Percentiles rank a stretch among this genome's conserved stretches.
These are phyloP conservation scores for Stictonetta naevosa DNA, from an alignment of 2,113 vertebrate species.

Conservation along the genomic window DNA sequence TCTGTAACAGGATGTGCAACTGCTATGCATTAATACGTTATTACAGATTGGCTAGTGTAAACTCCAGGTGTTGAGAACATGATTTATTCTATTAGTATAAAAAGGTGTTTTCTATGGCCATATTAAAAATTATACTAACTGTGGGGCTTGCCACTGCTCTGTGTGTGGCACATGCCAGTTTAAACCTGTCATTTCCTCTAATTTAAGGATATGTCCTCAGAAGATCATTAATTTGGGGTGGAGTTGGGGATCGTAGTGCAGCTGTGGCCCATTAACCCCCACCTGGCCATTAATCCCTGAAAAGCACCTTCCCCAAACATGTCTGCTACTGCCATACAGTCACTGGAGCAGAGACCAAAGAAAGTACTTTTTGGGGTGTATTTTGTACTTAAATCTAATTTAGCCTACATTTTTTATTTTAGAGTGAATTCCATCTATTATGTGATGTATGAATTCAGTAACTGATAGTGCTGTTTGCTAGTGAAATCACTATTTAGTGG, in stretches of 20 bases:
- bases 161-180: slow-evolving; percentile 67
- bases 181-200: slow-evolving; percentile 65
- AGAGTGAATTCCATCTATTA: background rate
- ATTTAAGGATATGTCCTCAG: slow-evolving; percentile 54
- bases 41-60: slow-evolving; percentile 60
- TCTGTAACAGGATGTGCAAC: slow-evolving; percentile 58
- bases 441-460: background rate
- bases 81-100: slow-evolving; percentile 64
- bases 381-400: background rate
- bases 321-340: background rate
- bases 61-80: slow-evolving; percentile 68
- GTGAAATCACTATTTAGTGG: background rate
- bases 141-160: slow-evolving; percentile 13
- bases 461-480: background rate
- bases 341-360: background rate
- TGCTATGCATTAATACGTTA: slow-evolving; percentile 61
- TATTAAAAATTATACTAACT: slow-evolving; percentile 62
- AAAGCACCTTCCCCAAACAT: slow-evolving; percentile 7
- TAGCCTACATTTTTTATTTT: background rate
- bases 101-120: slow-evolving; percentile 57
- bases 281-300: slow-evolving; percentile 24
- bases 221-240: slow-evolving; percentile 50
- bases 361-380: background rate
- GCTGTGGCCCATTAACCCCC: slow-evolving; percentile 45
- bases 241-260: slow-evolving; percentile 18